Evolutionary conservation across 2,113 vertebrate species (phyloP).

Genomic region (Melanostigma gelatinosum): DNA sequence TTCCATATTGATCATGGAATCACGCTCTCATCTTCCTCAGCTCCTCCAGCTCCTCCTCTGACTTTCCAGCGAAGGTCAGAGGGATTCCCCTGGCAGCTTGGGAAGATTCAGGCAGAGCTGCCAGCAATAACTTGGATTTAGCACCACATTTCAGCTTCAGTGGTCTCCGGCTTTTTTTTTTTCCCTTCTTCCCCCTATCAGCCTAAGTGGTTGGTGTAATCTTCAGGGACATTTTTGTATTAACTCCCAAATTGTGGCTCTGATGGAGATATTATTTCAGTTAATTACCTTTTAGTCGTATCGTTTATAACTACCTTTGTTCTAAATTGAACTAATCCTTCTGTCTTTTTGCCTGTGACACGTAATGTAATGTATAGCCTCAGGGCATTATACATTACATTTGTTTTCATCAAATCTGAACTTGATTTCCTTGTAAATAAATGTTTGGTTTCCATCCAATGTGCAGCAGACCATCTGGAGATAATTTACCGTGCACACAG

Average conservation of each 20-base stretch:
- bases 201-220: neutral
- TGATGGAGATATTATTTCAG: neutral
- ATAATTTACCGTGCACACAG: slow-evolving; percentile 12
- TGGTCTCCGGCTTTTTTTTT: neutral
- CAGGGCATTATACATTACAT: neutral
- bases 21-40: slow-evolving; percentile 16
- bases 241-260: neutral
- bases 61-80: slow-evolving; percentile 24
- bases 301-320: neutral
- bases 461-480: slow-evolving; percentile 28
- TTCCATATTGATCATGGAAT: slow-evolving; percentile 28
- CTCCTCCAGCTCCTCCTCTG: neutral
- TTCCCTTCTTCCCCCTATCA: neutral
- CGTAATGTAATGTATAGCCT: too few species aligned
- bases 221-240: neutral
- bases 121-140: neutral
- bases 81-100: neutral
- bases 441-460: slow-evolving; percentile 22
- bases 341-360: neutral
- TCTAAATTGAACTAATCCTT: neutral
- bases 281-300: neutral
- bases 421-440: slow-evolving; percentile 9
- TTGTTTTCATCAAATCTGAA: slow-evolving; percentile 12
- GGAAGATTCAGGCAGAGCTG: neutral
- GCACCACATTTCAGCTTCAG: neutral